Conservation (phyloP, 1,140 invertebrate genomes). For the Lanistes nyassanus region DNA sequence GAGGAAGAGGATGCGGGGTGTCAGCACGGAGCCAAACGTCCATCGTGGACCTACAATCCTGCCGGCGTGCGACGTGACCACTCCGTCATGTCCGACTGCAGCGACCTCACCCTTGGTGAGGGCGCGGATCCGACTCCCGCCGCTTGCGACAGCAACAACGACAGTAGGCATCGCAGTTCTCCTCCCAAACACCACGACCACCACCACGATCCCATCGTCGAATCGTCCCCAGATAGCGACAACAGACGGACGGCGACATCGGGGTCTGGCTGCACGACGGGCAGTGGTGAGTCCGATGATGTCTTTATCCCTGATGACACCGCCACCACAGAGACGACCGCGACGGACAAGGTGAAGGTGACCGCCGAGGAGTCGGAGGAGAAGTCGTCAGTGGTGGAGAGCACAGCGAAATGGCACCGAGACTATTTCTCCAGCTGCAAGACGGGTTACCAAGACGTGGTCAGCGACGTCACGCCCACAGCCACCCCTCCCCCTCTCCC, state of each 20-base stretch:
- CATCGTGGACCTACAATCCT: conserved; percentile 17
- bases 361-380: not conserved
- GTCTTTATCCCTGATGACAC: conserved; percentile 2
- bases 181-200: not conserved
- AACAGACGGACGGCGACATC: too few species aligned
- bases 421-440: conserved; percentile 27
- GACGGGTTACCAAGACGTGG: conserved; percentile 20
- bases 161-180: not conserved
- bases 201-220: not conserved
- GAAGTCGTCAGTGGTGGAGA: not conserved
- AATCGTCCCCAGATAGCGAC: too few species aligned
- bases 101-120: not conserved
- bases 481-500: not conserved
- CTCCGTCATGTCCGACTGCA: conserved; percentile 21
- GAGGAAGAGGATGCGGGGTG: not conserved
- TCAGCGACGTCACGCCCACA: conserved; percentile 10
- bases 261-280: not conserved
- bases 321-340: not conserved
- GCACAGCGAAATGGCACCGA: conserved; percentile 10
- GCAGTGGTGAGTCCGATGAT: conserved; percentile 1
- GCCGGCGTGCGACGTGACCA: conserved; percentile 13
- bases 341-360: not conserved
- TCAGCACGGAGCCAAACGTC: not conserved
- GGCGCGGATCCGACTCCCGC: not conserved
- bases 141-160: conserved; percentile 1